Base-by-base conservation (phyloP, 2,797 vertebrate genomes). In the Cynodonichthys magdalenae region DNA sequence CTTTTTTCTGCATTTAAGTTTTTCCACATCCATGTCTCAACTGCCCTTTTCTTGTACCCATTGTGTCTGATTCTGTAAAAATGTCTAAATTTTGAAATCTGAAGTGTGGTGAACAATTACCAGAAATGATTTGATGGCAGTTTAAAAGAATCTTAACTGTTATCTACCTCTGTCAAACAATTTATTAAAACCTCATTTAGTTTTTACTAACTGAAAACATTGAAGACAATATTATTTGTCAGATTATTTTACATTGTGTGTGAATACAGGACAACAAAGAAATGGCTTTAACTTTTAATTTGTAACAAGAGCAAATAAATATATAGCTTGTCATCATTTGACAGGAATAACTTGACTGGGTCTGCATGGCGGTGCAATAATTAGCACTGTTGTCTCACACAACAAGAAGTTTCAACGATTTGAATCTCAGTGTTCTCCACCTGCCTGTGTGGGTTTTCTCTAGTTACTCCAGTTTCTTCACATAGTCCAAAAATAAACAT, bases 51-150 rank as follows among this genome's bases (percentile, higher is more conserved):
- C 9, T 31, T 31, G 6, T 6, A 42, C 53, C 19, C 45, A 41
- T 17, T 15, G 46, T 39, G 42, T 59, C 36, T 53, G 18, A 59
- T 52, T 44, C 24, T 53, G 62, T 71, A 19, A 54, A 62, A 63
- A 11, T n/a, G 31, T 51, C 62, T 69, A 18, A 28, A 66, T 53
- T 49, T 66, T 56, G 19, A 66, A 66, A 73, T 58, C 41, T 34
- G 19, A 77, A 41, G 58, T 34, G 28, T 31, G 4, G 14, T 47
- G 47, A 47, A n/a, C 42, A 39, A 1, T 63, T 55, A 55, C 46
- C 18, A 50, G 8, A 53, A 15, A 63, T 28, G 18, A 18, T 73
- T 36, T n/a, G 53, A 48, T 69, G 19, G 42, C 54, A 52, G 20
- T 29, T 77, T 60, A 17, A 39, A 7, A 45, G n/a, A 44, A 55